Percentiles rank a stretch among this genome's conserved stretches.
phyloP scores from a whole-genome alignment of 2,113 vertebrate genomes.

The Anoplopoma fimbria region DNA sequence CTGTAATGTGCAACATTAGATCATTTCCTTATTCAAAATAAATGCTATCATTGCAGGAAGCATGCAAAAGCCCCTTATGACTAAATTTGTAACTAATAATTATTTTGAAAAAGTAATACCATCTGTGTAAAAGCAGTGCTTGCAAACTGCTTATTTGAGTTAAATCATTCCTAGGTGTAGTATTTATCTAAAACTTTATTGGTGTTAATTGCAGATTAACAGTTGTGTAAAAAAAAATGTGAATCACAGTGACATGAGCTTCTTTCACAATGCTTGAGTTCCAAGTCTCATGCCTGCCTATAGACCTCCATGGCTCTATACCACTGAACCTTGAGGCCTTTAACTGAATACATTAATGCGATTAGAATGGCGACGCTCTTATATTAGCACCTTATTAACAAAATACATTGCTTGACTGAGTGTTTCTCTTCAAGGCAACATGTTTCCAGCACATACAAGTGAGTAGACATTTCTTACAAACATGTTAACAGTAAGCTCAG shows the following conservation, averaged over 20 bases:
- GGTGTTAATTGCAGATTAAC: background rate
- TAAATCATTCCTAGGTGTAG: background rate
- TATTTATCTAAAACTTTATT: background rate
- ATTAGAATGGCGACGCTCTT: background rate
- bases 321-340: background rate
- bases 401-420: background rate
- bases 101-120: background rate
- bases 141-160: background rate
- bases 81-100: background rate
- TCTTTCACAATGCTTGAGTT: background rate
- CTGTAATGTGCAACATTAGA: background rate
- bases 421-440: background rate
- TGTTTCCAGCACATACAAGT: background rate
- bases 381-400: constrained; percentile 1
- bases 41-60: background rate
- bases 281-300: background rate
- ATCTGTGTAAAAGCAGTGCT: background rate
- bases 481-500: background rate
- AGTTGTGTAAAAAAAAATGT: background rate
- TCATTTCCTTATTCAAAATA: background rate
- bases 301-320: background rate
- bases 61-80: background rate
- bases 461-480: background rate
- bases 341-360: background rate
- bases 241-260: background rate